A percentile compares a stretch with the other conserved stretches of the same genome.
Conservation (phyloP, 2,113 vertebrate species). For the Thermophis baileyi region DNA sequence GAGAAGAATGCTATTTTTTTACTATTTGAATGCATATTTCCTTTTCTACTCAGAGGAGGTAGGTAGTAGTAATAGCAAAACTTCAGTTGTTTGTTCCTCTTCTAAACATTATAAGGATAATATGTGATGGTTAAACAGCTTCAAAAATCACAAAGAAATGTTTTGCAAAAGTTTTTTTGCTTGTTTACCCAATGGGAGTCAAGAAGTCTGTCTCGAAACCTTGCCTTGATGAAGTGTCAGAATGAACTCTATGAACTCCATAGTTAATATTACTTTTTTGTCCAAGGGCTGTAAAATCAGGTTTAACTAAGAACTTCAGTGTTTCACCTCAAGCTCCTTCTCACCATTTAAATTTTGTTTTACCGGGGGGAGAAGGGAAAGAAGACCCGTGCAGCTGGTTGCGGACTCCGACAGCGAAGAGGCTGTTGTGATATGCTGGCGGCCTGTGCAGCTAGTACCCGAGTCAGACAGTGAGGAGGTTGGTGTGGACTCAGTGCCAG, state of each 20-base stretch:
- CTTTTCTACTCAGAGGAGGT: neutral
- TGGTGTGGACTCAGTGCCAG: no score
- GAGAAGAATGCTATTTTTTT: neutral
- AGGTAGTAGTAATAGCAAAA: neutral
- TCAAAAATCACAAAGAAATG: neutral
- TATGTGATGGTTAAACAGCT: neutral
- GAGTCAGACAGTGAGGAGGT: no score
- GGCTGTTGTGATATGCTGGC: no score
- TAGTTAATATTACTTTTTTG: neutral
- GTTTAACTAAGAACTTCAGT: constrained; percentile 8
- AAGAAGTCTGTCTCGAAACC: neutral
- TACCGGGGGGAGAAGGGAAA: neutral
- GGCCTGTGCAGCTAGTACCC: no score
- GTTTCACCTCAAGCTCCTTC: constrained; percentile 1
- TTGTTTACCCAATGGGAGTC: neutral
- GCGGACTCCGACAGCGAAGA: no score
- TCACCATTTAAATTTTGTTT: constrained; percentile 13
- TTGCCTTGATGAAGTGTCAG: neutral
- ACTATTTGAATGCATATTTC: neutral
- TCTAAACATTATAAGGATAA: neutral
- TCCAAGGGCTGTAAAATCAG: constrained; percentile 11
- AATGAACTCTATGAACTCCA: constrained; percentile 12
- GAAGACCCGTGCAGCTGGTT: no score
- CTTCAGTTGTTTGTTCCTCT: neutral
- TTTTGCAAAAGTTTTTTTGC: neutral